Evolutionary conservation across 2,113 vertebrate genomes (phyloP).

Genomic region (Struthidea cinerea): DNA sequence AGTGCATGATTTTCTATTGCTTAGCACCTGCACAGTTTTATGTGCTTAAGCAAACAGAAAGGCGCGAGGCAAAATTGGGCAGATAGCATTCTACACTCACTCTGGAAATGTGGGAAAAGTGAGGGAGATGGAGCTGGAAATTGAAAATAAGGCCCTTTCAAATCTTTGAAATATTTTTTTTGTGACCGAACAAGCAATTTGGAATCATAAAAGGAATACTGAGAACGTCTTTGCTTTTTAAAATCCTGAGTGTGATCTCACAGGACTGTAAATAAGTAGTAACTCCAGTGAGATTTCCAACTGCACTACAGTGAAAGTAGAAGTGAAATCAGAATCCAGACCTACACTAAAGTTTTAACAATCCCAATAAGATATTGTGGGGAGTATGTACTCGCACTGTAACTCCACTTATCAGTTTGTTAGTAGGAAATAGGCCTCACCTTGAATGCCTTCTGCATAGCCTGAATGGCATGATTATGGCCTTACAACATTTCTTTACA

Average conservation of each 20-base stretch:
- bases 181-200: not conserved
- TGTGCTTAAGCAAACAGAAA: not conserved
- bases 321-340: not conserved
- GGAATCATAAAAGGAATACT: not conserved
- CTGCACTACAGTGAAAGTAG: not conserved
- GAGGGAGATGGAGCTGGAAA: not conserved
- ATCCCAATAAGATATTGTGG: not conserved
- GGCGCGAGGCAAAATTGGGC: not conserved
- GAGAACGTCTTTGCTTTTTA: not conserved
- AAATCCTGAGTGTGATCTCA: not conserved
- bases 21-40: not conserved
- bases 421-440: not conserved
- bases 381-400: rapidly evolving
- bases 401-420: not conserved
- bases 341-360: not conserved
- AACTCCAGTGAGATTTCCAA: not conserved
- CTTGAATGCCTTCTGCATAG: not conserved
- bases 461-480: not conserved
- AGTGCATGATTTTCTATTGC: not conserved
- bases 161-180: not conserved
- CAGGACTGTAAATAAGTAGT: not conserved
- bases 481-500: not conserved
- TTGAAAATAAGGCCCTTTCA: not conserved
- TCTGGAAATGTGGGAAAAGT: not conserved
- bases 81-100: not conserved